phyloP scores from a whole-genome alignment of 2,888 invertebrate species.

The Prenolepis imparis region DNA sequence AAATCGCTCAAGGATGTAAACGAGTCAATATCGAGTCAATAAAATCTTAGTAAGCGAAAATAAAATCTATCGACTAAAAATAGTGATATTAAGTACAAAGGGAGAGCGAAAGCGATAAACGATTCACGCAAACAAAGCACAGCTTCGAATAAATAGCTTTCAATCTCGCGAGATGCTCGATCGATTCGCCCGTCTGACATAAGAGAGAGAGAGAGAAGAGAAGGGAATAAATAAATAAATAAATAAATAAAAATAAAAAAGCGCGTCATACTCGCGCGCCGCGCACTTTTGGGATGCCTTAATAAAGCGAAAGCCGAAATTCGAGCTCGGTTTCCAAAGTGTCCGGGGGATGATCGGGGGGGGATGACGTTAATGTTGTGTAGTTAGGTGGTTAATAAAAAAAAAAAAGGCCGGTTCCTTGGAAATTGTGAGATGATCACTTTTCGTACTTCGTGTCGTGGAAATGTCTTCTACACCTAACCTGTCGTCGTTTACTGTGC shows the following conservation, averaged over 20 bases:
- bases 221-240: neutral
- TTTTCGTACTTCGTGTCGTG: conserved; percentile 60
- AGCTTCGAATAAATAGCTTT: too few species aligned
- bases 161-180: conserved; percentile 58
- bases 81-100: conserved; percentile 71
- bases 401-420: conserved; percentile 38
- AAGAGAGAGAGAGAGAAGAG: neutral
- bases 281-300: conserved; percentile 51
- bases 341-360: conserved; percentile 19
- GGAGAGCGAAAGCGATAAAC: conserved; percentile 16
- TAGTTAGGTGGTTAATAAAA: conserved; percentile 39
- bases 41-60: conserved; percentile 57
- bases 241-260: conserved; percentile 12
- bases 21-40: conserved; percentile 75
- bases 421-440: conserved; percentile 54
- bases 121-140: conserved; percentile 43
- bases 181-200: conserved; percentile 28
- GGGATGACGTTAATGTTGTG: conserved; percentile 15
- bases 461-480: conserved; percentile 58
- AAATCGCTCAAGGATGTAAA: conserved; percentile 67
- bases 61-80: conserved; percentile 56
- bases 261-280: conserved; percentile 21
- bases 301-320: conserved; percentile 45
- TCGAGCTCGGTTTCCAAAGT: conserved; percentile 39
- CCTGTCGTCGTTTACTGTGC: conserved; percentile 67